Percentiles rank a stretch among this genome's conserved stretches.
These are phyloP conservation scores for Drosophila phalerata DNA, from an alignment of 2,888 invertebrate genomes.

Conservation along the genomic window DNA sequence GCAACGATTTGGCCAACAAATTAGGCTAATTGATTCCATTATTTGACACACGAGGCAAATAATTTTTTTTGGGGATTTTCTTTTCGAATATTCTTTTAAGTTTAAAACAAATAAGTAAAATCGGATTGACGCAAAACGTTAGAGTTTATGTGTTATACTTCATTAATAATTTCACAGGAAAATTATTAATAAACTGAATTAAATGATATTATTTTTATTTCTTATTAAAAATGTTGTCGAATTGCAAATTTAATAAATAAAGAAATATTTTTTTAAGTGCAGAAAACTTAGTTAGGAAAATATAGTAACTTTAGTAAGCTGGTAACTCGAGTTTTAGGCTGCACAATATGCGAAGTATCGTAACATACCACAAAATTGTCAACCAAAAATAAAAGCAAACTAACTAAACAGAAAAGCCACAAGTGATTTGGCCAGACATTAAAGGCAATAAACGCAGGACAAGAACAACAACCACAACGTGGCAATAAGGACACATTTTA, in stretches of 20 bases:
- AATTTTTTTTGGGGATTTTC: not conserved
- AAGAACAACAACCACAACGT: not conserved
- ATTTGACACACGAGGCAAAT: conserved; percentile 20
- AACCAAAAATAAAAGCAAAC: conserved; percentile 9
- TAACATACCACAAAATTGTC: not conserved
- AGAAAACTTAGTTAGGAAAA: too few species aligned
- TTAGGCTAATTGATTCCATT: conserved; percentile 55
- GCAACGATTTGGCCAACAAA: conserved; percentile 20
- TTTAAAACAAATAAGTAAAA: not conserved
- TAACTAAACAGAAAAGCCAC: conserved; percentile 18
- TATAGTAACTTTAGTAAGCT: not conserved
- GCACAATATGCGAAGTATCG: not conserved
- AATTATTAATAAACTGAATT: too few species aligned
- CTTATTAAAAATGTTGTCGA: not conserved
- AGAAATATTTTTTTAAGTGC: too few species aligned
- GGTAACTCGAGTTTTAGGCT: not conserved
- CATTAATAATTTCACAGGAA: not conserved
- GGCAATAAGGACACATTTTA: conserved; percentile 3
- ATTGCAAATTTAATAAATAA: too few species aligned
- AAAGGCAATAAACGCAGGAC: conserved; percentile 26
- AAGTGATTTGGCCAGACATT: conserved; percentile 42
- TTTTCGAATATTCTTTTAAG: not conserved
- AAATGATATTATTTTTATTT: too few species aligned
- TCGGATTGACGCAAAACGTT: not conserved
- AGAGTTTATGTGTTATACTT: not conserved